Evolutionary conservation across 1,140 invertebrate species (phyloP).

Genomic region (Meloidogyne floridensis): DNA sequence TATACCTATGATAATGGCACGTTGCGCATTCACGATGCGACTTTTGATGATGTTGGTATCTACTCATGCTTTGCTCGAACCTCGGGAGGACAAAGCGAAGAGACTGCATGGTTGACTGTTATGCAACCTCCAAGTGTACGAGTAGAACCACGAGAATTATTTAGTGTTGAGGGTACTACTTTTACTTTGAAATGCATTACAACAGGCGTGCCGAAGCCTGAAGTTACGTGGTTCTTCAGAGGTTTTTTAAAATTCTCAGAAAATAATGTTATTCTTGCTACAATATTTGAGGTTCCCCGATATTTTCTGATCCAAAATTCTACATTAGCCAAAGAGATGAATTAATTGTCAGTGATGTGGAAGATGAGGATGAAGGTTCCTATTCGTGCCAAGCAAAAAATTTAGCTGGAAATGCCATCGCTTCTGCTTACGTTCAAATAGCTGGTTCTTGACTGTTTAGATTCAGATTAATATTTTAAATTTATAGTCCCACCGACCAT

Average conservation of each 20-base stretch:
- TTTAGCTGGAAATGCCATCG: constrained; percentile 67
- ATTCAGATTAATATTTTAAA: neutral
- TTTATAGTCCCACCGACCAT: constrained; percentile 67
- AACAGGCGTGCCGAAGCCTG: constrained; percentile 52
- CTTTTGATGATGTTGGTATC: constrained; percentile 47
- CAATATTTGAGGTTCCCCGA: constrained; percentile 24
- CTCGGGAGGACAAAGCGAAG: constrained; percentile 54
- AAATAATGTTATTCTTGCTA: neutral
- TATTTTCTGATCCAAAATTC: constrained; percentile 51
- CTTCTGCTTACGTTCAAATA: constrained; percentile 49
- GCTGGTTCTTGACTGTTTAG: constrained; percentile 41
- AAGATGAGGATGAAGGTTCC: constrained; percentile 66
- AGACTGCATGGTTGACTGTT: constrained; percentile 46
- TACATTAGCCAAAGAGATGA: constrained; percentile 57
- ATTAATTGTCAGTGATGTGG: constrained; percentile 60
- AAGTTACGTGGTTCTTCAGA: constrained; percentile 57
- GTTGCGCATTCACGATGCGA: constrained; percentile 50
- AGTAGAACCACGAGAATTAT: constrained; percentile 48
- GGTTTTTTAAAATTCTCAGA: constrained; percentile 11
- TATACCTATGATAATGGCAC: constrained; percentile 59
- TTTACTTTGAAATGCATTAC: constrained; percentile 53
- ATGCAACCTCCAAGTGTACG: constrained; percentile 43
- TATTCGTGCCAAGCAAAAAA: constrained; percentile 69
- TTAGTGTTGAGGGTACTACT: constrained; percentile 40
- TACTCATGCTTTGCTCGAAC: constrained; percentile 55